phyloP scores from a whole-genome alignment of 23 tunicate genomes.

The Ciona savignyi region DNA sequence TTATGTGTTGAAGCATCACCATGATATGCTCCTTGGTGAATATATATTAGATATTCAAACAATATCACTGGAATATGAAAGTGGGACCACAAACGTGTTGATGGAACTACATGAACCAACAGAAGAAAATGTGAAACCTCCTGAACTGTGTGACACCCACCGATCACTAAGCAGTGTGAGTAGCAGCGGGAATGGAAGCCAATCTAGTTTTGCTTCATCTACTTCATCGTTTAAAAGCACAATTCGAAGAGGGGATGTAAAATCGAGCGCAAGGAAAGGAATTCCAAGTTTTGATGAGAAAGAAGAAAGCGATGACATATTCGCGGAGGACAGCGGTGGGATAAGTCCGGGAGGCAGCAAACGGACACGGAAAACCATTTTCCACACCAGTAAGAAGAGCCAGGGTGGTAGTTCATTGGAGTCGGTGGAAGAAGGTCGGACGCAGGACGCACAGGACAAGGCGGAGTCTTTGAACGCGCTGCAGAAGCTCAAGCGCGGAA shows the following conservation, averaged over 20 bases:
- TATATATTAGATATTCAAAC: constrained; percentile 39
- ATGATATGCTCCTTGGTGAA: constrained; percentile 75
- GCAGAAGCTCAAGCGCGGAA: constrained; percentile 23
- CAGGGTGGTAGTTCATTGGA: not conserved
- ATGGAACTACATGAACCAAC: constrained; percentile 61
- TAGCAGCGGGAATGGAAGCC: constrained; percentile 10
- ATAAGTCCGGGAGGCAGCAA: not conserved
- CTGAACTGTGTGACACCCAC: constrained; percentile 12
- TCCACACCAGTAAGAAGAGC: constrained; percentile 5
- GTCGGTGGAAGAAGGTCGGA: not conserved
- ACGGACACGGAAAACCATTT: not conserved
- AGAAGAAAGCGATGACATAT: constrained; percentile 14
- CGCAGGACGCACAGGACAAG: constrained; percentile 15
- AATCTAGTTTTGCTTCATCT: not conserved
- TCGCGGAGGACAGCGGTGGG: not conserved
- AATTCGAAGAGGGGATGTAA: constrained; percentile 28
- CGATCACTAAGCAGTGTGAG: constrained; percentile 19
- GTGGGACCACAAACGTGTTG: constrained; percentile 31
- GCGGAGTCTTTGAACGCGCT: constrained; percentile 2
- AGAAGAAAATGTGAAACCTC: constrained; percentile 6
- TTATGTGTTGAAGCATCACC: constrained; percentile 60
- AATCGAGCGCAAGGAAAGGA: not conserved
- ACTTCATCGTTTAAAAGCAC: constrained; percentile 8
- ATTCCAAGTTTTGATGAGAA: constrained; percentile 20
- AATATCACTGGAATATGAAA: constrained; percentile 30